Evolutionary conservation across 2,888 invertebrate genomes (phyloP).

Genomic region (Gastracanthus pulcherrimus): DNA sequence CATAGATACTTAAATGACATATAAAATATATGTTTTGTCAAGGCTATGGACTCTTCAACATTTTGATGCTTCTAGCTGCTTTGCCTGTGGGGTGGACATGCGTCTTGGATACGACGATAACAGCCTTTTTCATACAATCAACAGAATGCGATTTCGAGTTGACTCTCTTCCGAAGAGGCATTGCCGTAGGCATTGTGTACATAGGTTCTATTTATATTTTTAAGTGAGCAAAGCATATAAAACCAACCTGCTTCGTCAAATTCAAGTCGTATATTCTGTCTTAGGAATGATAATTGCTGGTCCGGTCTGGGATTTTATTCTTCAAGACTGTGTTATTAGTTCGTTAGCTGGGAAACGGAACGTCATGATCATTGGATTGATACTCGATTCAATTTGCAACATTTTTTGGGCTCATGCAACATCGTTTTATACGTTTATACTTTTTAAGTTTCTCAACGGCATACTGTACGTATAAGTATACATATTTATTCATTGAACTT

Average conservation of each 20-base stretch:
- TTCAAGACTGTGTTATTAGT: constrained; percentile 85
- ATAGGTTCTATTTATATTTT: constrained; percentile 79
- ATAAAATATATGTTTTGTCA: too few species aligned
- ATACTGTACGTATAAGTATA: constrained; percentile 82
- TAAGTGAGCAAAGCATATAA: too few species aligned
- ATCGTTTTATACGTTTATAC: constrained; percentile 82
- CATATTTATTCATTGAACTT: neutral
- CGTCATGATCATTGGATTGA: constrained; percentile 83
- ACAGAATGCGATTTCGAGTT: constrained; percentile 87
- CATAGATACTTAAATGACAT: neutral
- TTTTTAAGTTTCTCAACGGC: constrained; percentile 86
- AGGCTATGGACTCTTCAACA: constrained; percentile 85
- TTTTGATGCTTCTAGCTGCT: constrained; percentile 80
- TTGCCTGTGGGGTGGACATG: constrained; percentile 84
- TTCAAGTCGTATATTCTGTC: constrained; percentile 6
- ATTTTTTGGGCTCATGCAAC: constrained; percentile 83
- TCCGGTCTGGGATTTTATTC: constrained; percentile 87
- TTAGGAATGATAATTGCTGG: constrained; percentile 88
- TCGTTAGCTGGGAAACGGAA: constrained; percentile 83
- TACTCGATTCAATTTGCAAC: constrained; percentile 83
- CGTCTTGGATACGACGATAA: constrained; percentile 85
- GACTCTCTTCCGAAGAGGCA: constrained; percentile 84
- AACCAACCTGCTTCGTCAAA: neutral
- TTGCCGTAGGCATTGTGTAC: constrained; percentile 85
- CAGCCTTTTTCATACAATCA: constrained; percentile 86